Base-by-base conservation (phyloP, 1,140 invertebrate species). In the Telenomus remus region DNA sequence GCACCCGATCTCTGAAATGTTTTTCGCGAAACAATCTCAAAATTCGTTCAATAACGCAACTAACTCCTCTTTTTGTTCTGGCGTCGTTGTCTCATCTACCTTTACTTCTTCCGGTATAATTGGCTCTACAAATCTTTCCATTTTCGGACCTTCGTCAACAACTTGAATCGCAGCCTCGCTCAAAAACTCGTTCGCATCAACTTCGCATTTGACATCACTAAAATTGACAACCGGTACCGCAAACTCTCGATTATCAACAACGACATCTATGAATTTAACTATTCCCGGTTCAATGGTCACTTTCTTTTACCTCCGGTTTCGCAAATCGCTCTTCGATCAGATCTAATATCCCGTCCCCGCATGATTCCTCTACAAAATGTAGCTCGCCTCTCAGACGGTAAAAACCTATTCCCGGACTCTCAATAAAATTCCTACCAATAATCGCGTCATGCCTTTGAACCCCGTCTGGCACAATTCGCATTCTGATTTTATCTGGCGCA, bases 11-110 rank as follows among this genome's bases (percentile, higher is more conserved):
- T 63, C 49, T 2, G 14, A 12, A 43, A 51, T 12, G 19, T 50
- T 33, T 44, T 63, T 63, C 12, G 49, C 48, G 16, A 63, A 49
- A 53, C 49, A 63, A 13, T 19, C 16, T 33, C 49, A 6, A 34
- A 44, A 12, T 27, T 50, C 19, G 27, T 53, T 49, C 15, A 53
- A 12, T 1, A 63, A 13, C 8, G 15, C 11, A 42, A 63, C 1
- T 15, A 63, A 63, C 11, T 46, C 33, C 4, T 63, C 10, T 39
- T 33, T 35, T 10, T 56, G 39, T 13, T 56, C 54, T 1, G 13
- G 13, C 6, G n/a, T 53, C 8, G 50, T 53, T 10, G 0, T 12
- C 9, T 13, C 27, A n/a, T 53, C 50, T 15, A 53, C 35, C 14
- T 53, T 53, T 0, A 39, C 6, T 39, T 53, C 50, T 9, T 10